Conservation (phyloP, 1,140 invertebrate species). For the Wasmannia auropunctata region DNA sequence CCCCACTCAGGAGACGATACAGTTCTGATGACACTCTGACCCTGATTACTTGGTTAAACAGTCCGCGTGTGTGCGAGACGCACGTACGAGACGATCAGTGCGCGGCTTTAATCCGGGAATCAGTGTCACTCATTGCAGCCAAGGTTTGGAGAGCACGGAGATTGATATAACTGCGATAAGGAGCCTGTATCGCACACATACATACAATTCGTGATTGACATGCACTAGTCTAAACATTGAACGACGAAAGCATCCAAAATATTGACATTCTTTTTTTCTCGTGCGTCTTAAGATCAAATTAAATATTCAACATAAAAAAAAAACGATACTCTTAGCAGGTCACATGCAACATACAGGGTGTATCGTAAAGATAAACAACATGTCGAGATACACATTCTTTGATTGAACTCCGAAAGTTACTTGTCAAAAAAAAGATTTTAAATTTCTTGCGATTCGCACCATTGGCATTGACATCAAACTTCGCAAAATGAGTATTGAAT, state of each 20-base stretch:
- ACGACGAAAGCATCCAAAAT: not conserved
- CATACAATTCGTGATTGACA: not conserved
- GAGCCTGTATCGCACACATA: not conserved
- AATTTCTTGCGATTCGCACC: not conserved
- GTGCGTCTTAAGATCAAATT: not conserved
- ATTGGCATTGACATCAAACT: not conserved
- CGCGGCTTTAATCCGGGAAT: not conserved
- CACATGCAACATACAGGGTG: conserved; percentile 23
- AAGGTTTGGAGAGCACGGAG: not conserved
- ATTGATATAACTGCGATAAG: not conserved
- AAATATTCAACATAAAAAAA: not conserved
- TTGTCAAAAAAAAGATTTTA: not conserved
- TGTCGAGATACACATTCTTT: not conserved
- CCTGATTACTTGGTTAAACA: conserved; percentile 65
- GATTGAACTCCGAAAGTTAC: not conserved
- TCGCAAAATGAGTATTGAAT: not conserved
- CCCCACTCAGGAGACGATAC: conserved; percentile 50
- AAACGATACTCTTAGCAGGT: not conserved
- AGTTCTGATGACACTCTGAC: conserved; percentile 70
- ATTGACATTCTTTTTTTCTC: not conserved
- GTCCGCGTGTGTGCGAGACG: not conserved
- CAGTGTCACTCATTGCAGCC: conserved; percentile 16
- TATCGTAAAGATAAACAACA: conserved; percentile 19
- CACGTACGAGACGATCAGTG: not conserved
- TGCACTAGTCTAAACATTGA: not conserved